Conservation (phyloP, 2,888 invertebrate species). For the Microdon myrmicae region DNA sequence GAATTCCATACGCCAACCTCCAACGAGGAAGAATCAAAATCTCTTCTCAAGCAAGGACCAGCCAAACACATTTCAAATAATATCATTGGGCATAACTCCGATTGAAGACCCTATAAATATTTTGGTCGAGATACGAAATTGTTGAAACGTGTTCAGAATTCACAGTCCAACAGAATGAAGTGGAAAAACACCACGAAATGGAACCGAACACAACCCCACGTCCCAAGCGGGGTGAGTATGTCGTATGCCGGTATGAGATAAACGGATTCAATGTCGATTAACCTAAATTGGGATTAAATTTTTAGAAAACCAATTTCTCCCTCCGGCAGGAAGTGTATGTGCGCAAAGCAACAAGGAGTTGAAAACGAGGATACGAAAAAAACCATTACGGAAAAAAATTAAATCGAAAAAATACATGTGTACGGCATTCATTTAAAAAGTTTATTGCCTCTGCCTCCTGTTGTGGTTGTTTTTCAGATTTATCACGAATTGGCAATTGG, state of each 20-base stretch:
- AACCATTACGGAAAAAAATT: constrained; percentile 24
- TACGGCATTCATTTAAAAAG: constrained; percentile 41
- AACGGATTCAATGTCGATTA: constrained; percentile 50
- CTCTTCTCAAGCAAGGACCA: constrained; percentile 23
- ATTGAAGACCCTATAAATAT: constrained; percentile 49
- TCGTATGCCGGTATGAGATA: constrained; percentile 34
- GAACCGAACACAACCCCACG: too few species aligned
- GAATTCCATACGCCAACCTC: constrained; percentile 3
- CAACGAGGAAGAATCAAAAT: constrained; percentile 36
- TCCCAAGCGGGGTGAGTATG: too few species aligned
- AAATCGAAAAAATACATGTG: constrained; percentile 7
- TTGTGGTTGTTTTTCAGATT: constrained; percentile 40
- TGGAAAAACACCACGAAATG: too few species aligned
- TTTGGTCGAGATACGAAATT: constrained; percentile 51
- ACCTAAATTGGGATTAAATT: constrained; percentile 53
- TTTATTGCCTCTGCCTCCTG: constrained; percentile 33
- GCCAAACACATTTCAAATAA: constrained; percentile 51
- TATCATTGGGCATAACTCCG: constrained; percentile 50
- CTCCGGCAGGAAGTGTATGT: constrained; percentile 29
- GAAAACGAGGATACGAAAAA: not conserved
- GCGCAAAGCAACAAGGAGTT: not conserved
- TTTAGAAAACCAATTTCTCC: constrained; percentile 51
- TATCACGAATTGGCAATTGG: constrained; percentile 34
- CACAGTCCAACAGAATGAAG: constrained; percentile 37
- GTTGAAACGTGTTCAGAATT: constrained; percentile 55